Conservation (phyloP, 2,113 vertebrate species). For the Stomatorhinus ivindoensis region DNA sequence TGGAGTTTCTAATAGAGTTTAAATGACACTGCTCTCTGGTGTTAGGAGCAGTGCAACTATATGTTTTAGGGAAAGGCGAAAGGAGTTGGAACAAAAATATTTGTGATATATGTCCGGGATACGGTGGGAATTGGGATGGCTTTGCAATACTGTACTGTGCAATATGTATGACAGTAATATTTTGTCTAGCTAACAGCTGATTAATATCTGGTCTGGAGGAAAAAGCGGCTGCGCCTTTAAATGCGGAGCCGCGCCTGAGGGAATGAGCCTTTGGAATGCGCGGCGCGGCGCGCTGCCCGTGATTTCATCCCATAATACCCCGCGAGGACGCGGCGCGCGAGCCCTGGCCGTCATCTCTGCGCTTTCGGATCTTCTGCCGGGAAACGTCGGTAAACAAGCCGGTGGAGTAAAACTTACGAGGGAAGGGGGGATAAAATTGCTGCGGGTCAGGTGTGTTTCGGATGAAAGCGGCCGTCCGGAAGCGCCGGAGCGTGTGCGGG, state of each 20-base stretch:
- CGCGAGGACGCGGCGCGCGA: conserved; percentile 17
- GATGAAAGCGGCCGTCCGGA: neutral
- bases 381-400: neutral
- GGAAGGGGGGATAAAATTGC: neutral
- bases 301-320: conserved; percentile 49
- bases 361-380: neutral
- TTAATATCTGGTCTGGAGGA: neutral
- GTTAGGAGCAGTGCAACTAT: neutral
- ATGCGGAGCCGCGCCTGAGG: conserved; percentile 39
- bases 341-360: neutral
- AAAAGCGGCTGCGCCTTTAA: conserved; percentile 56
- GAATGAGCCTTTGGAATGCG: conserved; percentile 57
- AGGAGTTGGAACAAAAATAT: neutral
- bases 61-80: neutral
- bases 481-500: neutral
- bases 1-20: neutral
- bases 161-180: neutral
- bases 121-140: neutral
- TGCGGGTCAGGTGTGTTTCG: conserved; percentile 7
- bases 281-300: conserved; percentile 41
- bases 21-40: neutral
- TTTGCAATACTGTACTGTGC: neutral
- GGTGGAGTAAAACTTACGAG: neutral
- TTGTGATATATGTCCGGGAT: neutral
- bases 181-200: neutral